Percentiles rank a stretch among this genome's conserved stretches.
phyloP scores from a whole-genome alignment of 2,888 invertebrate species.

The Drosophila histrio region DNA sequence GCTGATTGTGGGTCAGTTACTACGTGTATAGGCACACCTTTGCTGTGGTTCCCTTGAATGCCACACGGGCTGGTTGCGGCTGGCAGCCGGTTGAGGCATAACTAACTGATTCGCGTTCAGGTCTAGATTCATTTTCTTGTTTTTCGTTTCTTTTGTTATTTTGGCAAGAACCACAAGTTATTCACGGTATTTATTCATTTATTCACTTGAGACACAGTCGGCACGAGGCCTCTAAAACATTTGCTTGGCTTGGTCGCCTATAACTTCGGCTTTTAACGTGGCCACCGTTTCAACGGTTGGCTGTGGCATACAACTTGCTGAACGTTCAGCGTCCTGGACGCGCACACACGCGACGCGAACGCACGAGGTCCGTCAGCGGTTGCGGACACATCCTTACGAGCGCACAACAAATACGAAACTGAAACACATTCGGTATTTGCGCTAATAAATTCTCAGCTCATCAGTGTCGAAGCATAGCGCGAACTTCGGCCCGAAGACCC shows the following conservation, averaged over 20 bases:
- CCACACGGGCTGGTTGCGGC: conserved; percentile 16
- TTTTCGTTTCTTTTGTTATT: background rate
- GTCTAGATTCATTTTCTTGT: background rate
- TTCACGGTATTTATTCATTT: conserved; percentile 6
- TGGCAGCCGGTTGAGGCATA: conserved; percentile 24
- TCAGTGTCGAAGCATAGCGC: conserved; percentile 35
- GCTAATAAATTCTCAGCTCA: conserved; percentile 69
- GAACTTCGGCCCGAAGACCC: conserved; percentile 26
- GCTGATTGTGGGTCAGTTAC: conserved; percentile 42
- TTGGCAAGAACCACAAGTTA: conserved; percentile 8
- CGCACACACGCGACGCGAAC: conserved; percentile 76
- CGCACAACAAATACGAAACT: conserved; percentile 84
- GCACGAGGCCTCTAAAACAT: conserved; percentile 25
- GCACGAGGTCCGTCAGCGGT: conserved; percentile 73
- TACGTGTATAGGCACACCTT: conserved; percentile 8
- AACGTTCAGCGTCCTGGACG: conserved; percentile 65
- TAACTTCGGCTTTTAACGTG: conserved; percentile 29
- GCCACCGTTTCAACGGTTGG: conserved; percentile 13
- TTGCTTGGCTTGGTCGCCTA: conserved; percentile 17
- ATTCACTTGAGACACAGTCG: conserved; percentile 39
- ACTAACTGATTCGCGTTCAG: background rate
- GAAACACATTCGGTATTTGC: conserved; percentile 78
- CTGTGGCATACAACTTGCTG: conserved; percentile 37
- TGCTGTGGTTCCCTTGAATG: conserved; percentile 19
- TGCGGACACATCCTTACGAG: conserved; percentile 83